A percentile compares a stretch with the other conserved stretches of the same genome.
These are phyloP conservation scores for Mugil cephalus DNA, from an alignment of 2,113 vertebrate species.

Conservation along the genomic window DNA sequence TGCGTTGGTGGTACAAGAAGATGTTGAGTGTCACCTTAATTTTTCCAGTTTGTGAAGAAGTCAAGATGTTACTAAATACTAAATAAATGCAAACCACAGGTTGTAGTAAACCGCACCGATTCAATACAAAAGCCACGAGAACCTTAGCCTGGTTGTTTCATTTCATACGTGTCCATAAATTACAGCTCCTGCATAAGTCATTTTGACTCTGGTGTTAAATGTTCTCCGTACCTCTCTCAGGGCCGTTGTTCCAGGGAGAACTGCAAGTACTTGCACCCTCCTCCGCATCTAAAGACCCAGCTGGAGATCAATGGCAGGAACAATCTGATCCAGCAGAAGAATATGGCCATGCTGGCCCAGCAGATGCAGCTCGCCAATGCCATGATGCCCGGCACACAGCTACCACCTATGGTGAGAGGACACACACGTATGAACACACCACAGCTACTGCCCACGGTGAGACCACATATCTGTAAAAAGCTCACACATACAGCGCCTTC, in stretches of 20 bases:
- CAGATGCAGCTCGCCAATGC: constrained; percentile 99
- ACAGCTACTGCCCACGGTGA: constrained; percentile 70
- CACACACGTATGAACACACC: constrained; percentile 64
- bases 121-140: too few relatives aligned
- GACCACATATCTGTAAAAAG: constrained; percentile 28
- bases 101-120: too few relatives aligned
- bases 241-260: constrained; percentile 98
- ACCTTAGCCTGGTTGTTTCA: background rate
- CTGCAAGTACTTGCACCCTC: constrained; percentile 98
- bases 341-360: constrained; percentile 99
- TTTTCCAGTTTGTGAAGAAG: too few relatives aligned
- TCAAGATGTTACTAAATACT: too few relatives aligned
- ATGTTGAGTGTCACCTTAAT: too few relatives aligned
- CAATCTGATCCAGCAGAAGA: constrained; percentile 99
- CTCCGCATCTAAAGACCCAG: constrained; percentile 98
- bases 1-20: too few relatives aligned
- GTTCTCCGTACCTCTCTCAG: constrained; percentile 71
- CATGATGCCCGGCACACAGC: constrained; percentile 96
- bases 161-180: background rate
- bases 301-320: constrained; percentile 98
- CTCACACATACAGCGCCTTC: constrained; percentile 27
- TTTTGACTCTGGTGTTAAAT: background rate
- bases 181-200: too few relatives aligned
- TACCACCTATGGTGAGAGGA: constrained; percentile 91
- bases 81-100: too few relatives aligned